These are phyloP conservation scores for Conger conger DNA, from an alignment of 2,113 vertebrate species.

Conservation along the genomic window DNA sequence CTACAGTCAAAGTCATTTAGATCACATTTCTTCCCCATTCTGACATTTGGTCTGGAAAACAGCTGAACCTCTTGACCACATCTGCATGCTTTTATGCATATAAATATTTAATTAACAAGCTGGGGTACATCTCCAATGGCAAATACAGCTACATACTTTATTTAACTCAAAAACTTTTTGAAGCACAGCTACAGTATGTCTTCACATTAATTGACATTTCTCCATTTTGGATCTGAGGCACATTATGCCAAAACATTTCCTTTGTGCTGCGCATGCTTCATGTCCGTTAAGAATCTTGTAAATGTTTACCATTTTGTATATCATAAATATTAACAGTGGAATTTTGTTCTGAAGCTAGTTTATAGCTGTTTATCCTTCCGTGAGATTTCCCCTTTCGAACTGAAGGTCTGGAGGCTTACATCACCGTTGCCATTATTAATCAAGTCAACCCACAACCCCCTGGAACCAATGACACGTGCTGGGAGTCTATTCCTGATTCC, in stretches of 20 bases:
- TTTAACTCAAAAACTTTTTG: not conserved
- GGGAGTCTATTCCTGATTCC: not conserved
- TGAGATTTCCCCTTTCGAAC: not conserved
- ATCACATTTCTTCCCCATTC: no score
- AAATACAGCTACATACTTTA: not conserved
- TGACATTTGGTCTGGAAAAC: no score
- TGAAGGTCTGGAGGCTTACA: not conserved
- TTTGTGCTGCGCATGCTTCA: not conserved
- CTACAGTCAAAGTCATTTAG: no score
- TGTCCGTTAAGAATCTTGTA: not conserved
- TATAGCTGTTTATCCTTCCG: not conserved
- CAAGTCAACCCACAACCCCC: not conserved
- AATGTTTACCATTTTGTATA: slow-evolving; percentile 3
- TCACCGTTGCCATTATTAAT: not conserved
- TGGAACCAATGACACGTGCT: not conserved
- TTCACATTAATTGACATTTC: not conserved
- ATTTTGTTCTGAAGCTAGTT: not conserved
- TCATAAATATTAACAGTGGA: not conserved
- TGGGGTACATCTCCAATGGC: not conserved
- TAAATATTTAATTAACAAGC: no score
- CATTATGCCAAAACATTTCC: not conserved
- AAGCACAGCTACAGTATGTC: not conserved
- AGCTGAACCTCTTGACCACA: no score
- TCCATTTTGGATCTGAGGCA: no score
- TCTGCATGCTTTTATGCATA: no score